These are phyloP conservation scores for Sebastes diploproa DNA, from an alignment of 2,797 vertebrate genomes.

Conservation along the genomic window DNA sequence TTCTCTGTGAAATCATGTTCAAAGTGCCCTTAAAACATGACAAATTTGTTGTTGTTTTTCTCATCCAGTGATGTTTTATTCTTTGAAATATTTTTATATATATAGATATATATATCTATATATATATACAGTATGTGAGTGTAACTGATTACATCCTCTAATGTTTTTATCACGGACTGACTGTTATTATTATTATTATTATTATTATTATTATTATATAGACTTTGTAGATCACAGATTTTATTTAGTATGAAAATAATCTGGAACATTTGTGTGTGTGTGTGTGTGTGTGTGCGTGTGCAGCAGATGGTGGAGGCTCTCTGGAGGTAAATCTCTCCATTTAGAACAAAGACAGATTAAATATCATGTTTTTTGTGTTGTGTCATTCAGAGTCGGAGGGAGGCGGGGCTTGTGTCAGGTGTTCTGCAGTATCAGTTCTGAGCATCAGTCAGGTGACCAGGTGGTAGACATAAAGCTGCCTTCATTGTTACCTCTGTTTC, in stretches of 20 bases:
- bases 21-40: too few species aligned
- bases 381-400: background rate
- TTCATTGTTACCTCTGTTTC: too few species aligned
- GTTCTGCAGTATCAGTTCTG: background rate
- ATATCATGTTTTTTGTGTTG: background rate
- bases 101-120: too few species aligned
- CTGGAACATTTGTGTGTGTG: background rate
- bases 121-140: background rate
- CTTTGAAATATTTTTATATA: background rate
- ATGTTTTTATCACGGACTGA: background rate
- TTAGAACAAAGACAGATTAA: conserved; percentile 40
- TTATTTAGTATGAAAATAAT: background rate
- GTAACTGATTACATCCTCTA: background rate
- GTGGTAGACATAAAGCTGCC: too few species aligned
- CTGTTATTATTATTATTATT: background rate
- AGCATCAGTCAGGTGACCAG: too few species aligned
- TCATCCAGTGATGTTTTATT: too few species aligned
- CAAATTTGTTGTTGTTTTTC: too few species aligned
- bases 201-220: background rate
- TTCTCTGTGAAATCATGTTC: too few species aligned
- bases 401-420: conserved; percentile 2
- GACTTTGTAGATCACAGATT: background rate
- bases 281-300: conserved; percentile 8
- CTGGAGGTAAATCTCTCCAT: conserved; percentile 71
- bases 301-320: conserved; percentile 61